phyloP scores from a whole-genome alignment of 2,797 vertebrate species.

The Carapus acus region DNA sequence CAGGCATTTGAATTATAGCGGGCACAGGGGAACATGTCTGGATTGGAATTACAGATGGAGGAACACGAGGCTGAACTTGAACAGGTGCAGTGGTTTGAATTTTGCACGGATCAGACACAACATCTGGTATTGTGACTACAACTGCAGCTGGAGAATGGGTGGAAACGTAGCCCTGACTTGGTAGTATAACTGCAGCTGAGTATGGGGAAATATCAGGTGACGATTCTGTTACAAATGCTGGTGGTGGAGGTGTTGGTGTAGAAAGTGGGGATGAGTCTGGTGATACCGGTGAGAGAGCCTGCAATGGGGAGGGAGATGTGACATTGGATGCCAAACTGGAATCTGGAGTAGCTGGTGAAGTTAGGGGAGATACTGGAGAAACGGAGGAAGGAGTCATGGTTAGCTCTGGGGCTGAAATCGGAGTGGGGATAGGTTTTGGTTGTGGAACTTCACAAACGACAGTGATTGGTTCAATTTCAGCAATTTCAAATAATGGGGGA shows the following conservation, averaged over 20 bases:
- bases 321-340: conserved; percentile 67
- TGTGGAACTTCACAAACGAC: conserved; percentile 71
- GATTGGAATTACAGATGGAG: conserved; percentile 7
- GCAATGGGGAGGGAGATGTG: conserved; percentile 63
- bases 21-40: conserved; percentile 22
- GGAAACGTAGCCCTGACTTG: conserved; percentile 14
- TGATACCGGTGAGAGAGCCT: conserved; percentile 63
- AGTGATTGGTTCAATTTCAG: conserved; percentile 62
- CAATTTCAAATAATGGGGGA: conserved; percentile 50
- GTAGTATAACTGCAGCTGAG: conserved; percentile 23
- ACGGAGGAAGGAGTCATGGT: conserved; percentile 64
- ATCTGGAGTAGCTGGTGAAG: conserved; percentile 66
- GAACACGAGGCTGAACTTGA: conserved; percentile 25
- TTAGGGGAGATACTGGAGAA: conserved; percentile 59
- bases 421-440: conserved; percentile 62
- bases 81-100: conserved; percentile 22
- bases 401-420: conserved; percentile 65
- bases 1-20: conserved; percentile 63
- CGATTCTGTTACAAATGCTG: conserved; percentile 42
- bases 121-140: conserved; percentile 64
- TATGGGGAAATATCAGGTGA: conserved; percentile 32
- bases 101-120: conserved; percentile 58
- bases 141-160: conserved; percentile 29
- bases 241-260: conserved; percentile 62
- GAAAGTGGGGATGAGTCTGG: conserved; percentile 66